Conservation (phyloP, 2,888 invertebrate species). For the Aphodius sticticus region DNA sequence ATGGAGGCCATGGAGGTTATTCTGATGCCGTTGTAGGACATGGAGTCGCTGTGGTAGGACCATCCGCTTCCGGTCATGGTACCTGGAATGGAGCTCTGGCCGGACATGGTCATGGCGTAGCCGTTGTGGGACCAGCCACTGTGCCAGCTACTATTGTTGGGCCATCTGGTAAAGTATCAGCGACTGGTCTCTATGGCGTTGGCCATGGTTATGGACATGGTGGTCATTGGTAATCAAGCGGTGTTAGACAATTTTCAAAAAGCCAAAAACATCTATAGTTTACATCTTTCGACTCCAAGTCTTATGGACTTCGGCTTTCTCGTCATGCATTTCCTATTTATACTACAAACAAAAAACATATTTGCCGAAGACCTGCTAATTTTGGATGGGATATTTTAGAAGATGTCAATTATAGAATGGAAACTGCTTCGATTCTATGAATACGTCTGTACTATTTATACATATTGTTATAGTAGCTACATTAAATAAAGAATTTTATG, state of each 20-base stretch:
- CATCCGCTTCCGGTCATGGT: constrained; percentile 35
- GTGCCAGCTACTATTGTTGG: constrained; percentile 49
- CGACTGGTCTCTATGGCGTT: constrained; percentile 50
- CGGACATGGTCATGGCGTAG: constrained; percentile 47
- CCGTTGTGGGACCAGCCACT: constrained; percentile 50
- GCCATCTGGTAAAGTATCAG: constrained; percentile 48
- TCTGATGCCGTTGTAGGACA: constrained; percentile 39
- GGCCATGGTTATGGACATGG: constrained; percentile 35
- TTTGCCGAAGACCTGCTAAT: no score
- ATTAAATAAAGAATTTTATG: constrained; percentile 8
- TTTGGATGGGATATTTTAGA: constrained; percentile 16
- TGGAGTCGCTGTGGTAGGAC: constrained; percentile 40
- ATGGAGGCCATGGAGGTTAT: constrained; percentile 42
- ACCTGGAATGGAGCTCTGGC: constrained; percentile 29
- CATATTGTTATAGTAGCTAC: constrained; percentile 16
- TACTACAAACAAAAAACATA: no score
- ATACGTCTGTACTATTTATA: constrained; percentile 22
- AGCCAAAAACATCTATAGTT: neutral
- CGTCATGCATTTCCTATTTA: no score
- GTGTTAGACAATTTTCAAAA: neutral
- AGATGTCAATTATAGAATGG: constrained; percentile 16
- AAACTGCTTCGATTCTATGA: constrained; percentile 20
- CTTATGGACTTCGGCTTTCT: neutral
- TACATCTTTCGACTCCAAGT: neutral
- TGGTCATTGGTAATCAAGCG: neutral